Evolutionary conservation across 2,888 invertebrate genomes (phyloP).

Genomic region (Blastobasis adustella): DNA sequence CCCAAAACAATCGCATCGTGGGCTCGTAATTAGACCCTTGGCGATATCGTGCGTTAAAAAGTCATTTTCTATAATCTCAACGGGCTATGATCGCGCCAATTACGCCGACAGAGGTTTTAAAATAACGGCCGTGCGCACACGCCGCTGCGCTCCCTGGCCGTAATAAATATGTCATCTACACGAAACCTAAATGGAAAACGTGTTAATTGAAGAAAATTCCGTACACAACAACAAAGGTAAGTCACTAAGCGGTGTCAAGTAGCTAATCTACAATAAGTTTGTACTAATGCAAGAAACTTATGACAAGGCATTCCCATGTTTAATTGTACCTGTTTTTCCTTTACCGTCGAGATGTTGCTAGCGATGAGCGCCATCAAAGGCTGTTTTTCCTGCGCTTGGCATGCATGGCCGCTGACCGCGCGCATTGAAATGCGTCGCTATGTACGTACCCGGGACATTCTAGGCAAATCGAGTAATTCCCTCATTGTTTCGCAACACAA

Average conservation of each 20-base stretch:
- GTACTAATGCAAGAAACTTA: no score
- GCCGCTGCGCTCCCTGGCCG: no score
- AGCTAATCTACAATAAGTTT: no score
- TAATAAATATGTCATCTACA: not conserved
- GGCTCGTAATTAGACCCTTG: constrained; percentile 47
- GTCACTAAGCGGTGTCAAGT: no score
- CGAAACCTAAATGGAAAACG: constrained; percentile 1
- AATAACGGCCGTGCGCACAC: no score
- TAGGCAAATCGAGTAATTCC: constrained; percentile 21
- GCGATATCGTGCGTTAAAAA: constrained; percentile 23
- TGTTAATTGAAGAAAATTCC: no score
- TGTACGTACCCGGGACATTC: constrained; percentile 20
- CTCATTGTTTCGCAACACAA: constrained; percentile 22
- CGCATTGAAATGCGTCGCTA: constrained; percentile 26
- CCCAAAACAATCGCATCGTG: constrained; percentile 57
- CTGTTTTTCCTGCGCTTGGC: constrained; percentile 24
- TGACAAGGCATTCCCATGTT: no score
- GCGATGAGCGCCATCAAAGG: constrained; percentile 1
- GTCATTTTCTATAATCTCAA: constrained; percentile 21
- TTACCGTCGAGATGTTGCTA: not conserved
- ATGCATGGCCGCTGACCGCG: constrained; percentile 29
- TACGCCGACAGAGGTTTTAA: no score
- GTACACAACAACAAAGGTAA: no score
- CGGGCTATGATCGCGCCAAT: no score
- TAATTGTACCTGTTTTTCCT: no score